phyloP scores from a whole-genome alignment of 2,888 invertebrate genomes.

The Calliopum simillimum region DNA sequence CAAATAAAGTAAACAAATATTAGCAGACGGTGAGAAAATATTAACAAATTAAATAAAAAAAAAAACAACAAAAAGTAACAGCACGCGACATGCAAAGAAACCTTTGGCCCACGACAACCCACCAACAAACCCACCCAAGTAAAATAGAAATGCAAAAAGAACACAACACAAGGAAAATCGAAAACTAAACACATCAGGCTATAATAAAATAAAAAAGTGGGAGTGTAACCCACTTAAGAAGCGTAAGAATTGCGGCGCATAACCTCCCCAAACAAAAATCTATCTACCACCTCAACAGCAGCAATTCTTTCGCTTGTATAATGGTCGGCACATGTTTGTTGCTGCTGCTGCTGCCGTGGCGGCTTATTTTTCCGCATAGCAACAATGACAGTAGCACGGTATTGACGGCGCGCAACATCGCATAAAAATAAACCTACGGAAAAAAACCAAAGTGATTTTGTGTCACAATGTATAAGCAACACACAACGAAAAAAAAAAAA shows the following conservation, averaged over 20 bases:
- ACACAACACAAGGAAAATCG: no score
- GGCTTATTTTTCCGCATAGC: constrained; percentile 48
- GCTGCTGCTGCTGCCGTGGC: background rate
- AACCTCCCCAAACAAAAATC: background rate
- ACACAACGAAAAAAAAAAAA: background rate
- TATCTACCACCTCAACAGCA: background rate
- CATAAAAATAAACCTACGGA: constrained; percentile 2
- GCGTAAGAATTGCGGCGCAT: no score
- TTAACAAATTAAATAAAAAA: background rate
- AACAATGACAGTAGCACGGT: constrained; percentile 40
- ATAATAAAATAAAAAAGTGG: background rate
- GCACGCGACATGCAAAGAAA: constrained; percentile 14
- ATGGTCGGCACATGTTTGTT: background rate
- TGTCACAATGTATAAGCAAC: background rate
- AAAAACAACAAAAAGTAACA: background rate
- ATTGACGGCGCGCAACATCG: background rate
- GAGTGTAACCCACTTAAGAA: no score
- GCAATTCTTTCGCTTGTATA: background rate
- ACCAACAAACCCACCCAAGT: background rate
- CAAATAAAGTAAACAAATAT: background rate
- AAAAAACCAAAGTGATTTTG: background rate
- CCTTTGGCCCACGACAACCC: background rate
- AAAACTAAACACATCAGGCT: background rate
- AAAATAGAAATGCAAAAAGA: background rate
- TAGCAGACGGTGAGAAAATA: constrained; percentile 10